These are phyloP conservation scores for Urophycis tenuis DNA, from an alignment of 2,797 vertebrate species.

Conservation along the genomic window DNA sequence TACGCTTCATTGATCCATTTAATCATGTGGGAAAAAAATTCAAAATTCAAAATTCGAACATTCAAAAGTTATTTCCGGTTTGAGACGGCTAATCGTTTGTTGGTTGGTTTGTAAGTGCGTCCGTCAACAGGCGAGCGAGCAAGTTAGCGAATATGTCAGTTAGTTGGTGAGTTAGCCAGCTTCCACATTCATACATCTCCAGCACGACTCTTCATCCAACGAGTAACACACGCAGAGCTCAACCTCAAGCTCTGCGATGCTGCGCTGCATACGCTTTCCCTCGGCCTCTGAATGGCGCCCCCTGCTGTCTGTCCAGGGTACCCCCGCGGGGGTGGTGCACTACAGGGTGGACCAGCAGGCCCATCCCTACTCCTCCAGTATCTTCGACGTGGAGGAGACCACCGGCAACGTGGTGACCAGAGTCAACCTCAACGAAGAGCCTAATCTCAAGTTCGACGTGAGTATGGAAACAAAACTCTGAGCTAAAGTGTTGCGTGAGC, in stretches of 20 bases:
- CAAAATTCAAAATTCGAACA: too few relatives aligned
- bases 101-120: too few relatives aligned
- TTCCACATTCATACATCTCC: neutral
- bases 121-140: too few relatives aligned
- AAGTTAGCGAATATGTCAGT: neutral
- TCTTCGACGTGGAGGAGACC: slow-evolving; percentile 85
- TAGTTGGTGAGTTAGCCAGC: neutral
- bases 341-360: slow-evolving; percentile 82
- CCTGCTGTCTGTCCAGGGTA: slow-evolving; percentile 65
- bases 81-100: too few relatives aligned
- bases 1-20: neutral
- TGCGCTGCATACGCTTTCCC: neutral
- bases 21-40: neutral
- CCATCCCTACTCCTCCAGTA: slow-evolving; percentile 85
- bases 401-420: slow-evolving; percentile 82
- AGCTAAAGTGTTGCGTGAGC: neutral
- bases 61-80: too few relatives aligned
- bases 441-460: slow-evolving; percentile 89
- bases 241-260: too few relatives aligned
- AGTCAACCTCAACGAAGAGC: slow-evolving; percentile 96
- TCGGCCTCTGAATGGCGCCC: neutral
- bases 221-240: neutral
- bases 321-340: slow-evolving; percentile 79
- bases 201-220: neutral
- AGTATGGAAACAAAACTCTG: slow-evolving; percentile 29